These are phyloP conservation scores for Leucozona laternaria DNA, from an alignment of 2,888 invertebrate species.

Conservation along the genomic window DNA sequence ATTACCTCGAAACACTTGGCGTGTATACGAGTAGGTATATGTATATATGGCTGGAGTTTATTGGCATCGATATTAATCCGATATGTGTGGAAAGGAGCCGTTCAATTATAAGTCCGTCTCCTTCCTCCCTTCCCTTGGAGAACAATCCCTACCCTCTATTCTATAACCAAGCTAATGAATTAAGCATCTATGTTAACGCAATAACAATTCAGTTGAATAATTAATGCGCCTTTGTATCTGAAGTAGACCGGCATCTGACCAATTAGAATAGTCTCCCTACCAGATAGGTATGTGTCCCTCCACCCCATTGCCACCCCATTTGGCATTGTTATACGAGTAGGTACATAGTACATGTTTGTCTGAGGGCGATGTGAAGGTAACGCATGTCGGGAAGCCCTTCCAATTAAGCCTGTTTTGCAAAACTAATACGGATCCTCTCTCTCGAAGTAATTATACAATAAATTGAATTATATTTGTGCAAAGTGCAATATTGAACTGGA, in stretches of 20 bases:
- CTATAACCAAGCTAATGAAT: constrained; percentile 64
- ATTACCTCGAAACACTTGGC: constrained; percentile 58
- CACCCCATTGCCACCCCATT: background rate
- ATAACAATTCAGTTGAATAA: constrained; percentile 72
- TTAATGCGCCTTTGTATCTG: constrained; percentile 69
- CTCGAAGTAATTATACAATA: constrained; percentile 58
- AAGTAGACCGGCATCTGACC: constrained; percentile 67
- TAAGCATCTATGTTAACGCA: constrained; percentile 74
- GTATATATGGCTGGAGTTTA: constrained; percentile 26
- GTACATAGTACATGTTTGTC: background rate
- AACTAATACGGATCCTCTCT: constrained; percentile 60
- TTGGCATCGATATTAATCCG: constrained; percentile 69
- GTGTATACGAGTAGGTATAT: background rate
- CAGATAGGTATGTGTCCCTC: background rate
- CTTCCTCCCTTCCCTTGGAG: background rate
- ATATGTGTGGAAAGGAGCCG: constrained; percentile 58
- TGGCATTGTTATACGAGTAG: background rate
- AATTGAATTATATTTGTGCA: constrained; percentile 53
- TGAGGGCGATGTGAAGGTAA: background rate
- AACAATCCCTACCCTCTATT: background rate
- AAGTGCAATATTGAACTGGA: constrained; percentile 1
- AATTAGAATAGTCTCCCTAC: constrained; percentile 54
- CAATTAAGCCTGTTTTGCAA: constrained; percentile 64
- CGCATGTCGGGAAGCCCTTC: constrained; percentile 61
- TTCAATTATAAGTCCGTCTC: background rate